Base-by-base conservation (phyloP, 2,797 vertebrate genomes). In the Rhyacichthys aspro region DNA sequence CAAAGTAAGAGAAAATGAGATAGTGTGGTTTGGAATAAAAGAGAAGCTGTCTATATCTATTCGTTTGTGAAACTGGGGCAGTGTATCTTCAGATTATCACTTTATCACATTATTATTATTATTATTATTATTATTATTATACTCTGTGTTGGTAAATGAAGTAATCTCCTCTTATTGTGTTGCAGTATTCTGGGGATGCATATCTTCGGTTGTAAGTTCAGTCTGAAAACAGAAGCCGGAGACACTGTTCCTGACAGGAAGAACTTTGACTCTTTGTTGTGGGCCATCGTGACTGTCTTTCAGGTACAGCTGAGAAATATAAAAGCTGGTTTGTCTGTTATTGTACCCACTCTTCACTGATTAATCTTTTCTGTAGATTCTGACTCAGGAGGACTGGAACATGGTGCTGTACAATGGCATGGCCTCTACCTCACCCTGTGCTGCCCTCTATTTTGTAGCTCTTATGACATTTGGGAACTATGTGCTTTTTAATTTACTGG, bases 381-480 rank as follows among this genome's bases (percentile, higher is more conserved):
- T 99, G 72, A 99, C 97, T 19, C 98, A 99, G 83, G 97, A 99
- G 86, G 97, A 99, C 89, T 98, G 97, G 97, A 99, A 99, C 32
- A 95, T 98, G 67, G 98, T 99, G 32, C 91, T 99, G 23, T 99
- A 99, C 85, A 98, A 99, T 0, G 98, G 97, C 74, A 99, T 99
- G 98, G 97, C 96, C 5, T 98, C 97, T 70, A 98, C 97, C 3
- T 96, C 97, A 0, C 96, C 98, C 0, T 96, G 94, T 83, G 98
- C 98, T 16, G 96, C 98, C 9, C 94, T 99, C 52, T 99, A 99
- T 83, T 99, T 98, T 5, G 96, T 99, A 0, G 98, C 98, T 34
- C 93, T 99, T 28, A 99, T 99, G 98, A 98, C 98, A 0, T 99
- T 99, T 23, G 98, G 98, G 65, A 99, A 99, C 89, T 99, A 99